Conservation (phyloP, 2,888 invertebrate genomes). For the Ypsolopha sequella region DNA sequence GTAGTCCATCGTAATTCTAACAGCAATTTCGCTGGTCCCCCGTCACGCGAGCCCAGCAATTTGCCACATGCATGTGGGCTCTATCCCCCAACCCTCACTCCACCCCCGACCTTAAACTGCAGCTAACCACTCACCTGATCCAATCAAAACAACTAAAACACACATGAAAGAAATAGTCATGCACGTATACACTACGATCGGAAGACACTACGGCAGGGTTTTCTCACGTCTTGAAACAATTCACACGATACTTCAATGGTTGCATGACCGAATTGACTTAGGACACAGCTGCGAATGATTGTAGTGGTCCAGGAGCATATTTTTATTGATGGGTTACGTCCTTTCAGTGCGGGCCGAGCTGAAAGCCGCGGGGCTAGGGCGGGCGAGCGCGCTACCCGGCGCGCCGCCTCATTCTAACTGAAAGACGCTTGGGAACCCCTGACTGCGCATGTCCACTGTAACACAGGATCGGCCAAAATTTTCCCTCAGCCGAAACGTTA, state of each 20-base stretch:
- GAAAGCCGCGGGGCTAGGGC: slow-evolving; percentile 51
- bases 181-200: slow-evolving; percentile 27
- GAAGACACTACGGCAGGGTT: slow-evolving; percentile 49
- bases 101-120: slow-evolving; percentile 42
- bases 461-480: slow-evolving; percentile 63
- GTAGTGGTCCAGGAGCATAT: slow-evolving; percentile 28
- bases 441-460: slow-evolving; percentile 54
- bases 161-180: slow-evolving; percentile 21
- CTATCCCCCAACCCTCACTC: slow-evolving; percentile 9
- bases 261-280: slow-evolving; percentile 45
- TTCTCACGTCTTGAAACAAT: slow-evolving; percentile 25
- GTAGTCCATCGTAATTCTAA: background rate
- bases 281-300: slow-evolving; percentile 16
- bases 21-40: slow-evolving; percentile 19
- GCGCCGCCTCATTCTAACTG: slow-evolving; percentile 63
- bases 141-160: slow-evolving; percentile 52
- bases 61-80: slow-evolving; percentile 18
- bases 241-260: slow-evolving; percentile 13
- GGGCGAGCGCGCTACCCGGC: slow-evolving; percentile 70
- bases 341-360: slow-evolving; percentile 31
- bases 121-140: slow-evolving; percentile 49
- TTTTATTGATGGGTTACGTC: slow-evolving; percentile 42
- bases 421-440: slow-evolving; percentile 33
- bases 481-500: slow-evolving; percentile 20
- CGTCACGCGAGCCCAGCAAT: slow-evolving; percentile 38